Evolutionary conservation across 2,113 vertebrate species (phyloP).

Genomic region (Aldabrachelys gigantea): DNA sequence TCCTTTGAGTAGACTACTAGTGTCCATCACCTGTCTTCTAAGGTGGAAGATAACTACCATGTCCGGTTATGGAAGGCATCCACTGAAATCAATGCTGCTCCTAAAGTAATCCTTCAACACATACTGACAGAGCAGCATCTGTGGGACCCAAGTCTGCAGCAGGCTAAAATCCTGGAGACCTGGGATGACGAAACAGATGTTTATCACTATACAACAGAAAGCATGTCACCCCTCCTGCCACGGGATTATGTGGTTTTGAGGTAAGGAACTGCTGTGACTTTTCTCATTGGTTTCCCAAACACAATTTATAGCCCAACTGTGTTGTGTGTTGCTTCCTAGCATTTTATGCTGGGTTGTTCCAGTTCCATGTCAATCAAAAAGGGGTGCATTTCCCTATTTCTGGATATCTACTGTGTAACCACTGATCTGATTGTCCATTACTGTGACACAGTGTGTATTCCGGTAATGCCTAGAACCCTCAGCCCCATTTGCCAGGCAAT

Average conservation of each 20-base stretch:
- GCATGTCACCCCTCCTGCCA: slow-evolving; percentile 58
- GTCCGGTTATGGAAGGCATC: slow-evolving; percentile 80
- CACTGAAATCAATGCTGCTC: slow-evolving; percentile 77
- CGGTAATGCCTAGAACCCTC: not conserved
- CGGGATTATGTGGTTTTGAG: slow-evolving; percentile 81
- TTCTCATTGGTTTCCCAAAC: not conserved
- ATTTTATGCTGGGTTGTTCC: not conserved
- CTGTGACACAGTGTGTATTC: not conserved
- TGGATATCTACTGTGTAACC: not conserved
- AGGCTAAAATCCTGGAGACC: slow-evolving; percentile 71
- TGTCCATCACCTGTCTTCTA: not conserved
- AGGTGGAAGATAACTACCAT: slow-evolving; percentile 78
- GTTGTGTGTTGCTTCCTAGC: not conserved
- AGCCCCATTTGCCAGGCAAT: not conserved
- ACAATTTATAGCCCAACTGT: not conserved
- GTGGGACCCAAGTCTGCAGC: slow-evolving; percentile 76
- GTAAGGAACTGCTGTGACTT: slow-evolving; percentile 51
- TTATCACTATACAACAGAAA: slow-evolving; percentile 75
- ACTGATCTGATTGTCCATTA: not conserved
- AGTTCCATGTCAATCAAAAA: not conserved
- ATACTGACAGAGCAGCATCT: slow-evolving; percentile 76
- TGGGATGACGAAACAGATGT: slow-evolving; percentile 79
- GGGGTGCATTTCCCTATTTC: not conserved
- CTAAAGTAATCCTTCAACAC: slow-evolving; percentile 74
- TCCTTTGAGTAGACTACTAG: not conserved